Base-by-base conservation (phyloP, 2,888 invertebrate genomes). In the Drosophila nigricruria region DNA sequence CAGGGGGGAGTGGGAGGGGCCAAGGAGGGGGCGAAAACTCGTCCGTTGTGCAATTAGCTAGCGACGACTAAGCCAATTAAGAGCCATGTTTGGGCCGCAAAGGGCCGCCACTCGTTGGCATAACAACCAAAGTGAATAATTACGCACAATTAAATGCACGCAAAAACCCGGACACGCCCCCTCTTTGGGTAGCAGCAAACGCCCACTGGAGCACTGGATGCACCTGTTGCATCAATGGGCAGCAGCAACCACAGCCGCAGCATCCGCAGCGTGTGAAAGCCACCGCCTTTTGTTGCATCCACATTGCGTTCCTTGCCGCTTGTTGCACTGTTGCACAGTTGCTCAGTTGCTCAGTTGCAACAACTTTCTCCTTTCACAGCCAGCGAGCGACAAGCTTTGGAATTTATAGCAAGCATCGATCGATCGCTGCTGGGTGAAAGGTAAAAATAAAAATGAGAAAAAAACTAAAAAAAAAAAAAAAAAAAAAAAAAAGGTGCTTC, bases 131-230 rank as follows among this genome's bases (percentile, higher is more conserved):
- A 87, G 82, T 85, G 85, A 85, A 85, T 83, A 83, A 83, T 83
- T 86, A 83, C 83, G 83, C 87, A 73, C 74, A 77, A 81, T 85
- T 87, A 85, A 82, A 73, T 80, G 88, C 88, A 87, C 76, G 82
- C 82, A 76, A 74, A 42, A 68, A 49, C 12, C 12, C 16, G 5
- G 27, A 6, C 56, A 30, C 56, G 42, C 42, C 67, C 34, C 56
- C 42, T 20, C 14, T 12, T 40, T 56, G 6, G n/a, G 27, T 23
- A 42, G 32, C 52, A 63, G 36, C 8, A 8, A 50, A 6, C n/a
- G 38, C 45, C 38, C 58, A 66, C 42, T 63, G 69, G 62, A 30
- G 43, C 61, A 50, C 23, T 25, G 43, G 27, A 25, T 62, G 53
- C 77, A 77, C 77, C 77, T 77, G 77, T 77, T 77, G 77, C 77